These are phyloP conservation scores for Tichodroma muraria DNA, from an alignment of 2,113 vertebrate genomes.

Conservation along the genomic window DNA sequence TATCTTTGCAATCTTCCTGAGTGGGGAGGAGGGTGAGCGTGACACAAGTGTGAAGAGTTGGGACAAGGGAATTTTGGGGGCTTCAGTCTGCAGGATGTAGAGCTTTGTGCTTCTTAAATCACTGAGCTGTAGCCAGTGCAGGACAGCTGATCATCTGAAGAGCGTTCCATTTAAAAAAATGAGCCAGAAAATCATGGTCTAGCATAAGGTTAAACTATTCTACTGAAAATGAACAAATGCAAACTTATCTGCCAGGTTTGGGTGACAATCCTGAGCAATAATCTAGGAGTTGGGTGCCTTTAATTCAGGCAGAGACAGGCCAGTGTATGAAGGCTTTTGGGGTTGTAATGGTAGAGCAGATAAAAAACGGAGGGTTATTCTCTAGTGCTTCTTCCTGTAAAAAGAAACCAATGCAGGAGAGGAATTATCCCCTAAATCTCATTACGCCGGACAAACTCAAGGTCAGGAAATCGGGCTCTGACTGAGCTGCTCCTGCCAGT, in stretches of 20 bases:
- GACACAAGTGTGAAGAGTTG: rapidly evolving
- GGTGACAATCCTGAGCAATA: not conserved
- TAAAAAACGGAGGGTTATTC: not conserved
- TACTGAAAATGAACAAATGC: not conserved
- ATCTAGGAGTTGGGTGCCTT: not conserved
- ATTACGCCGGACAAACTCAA: not conserved
- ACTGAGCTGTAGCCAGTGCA: not conserved
- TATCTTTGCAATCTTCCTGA: not conserved
- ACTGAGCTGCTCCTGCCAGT: not conserved
- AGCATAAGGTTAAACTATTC: not conserved
- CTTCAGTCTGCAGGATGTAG: not conserved
- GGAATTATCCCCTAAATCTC: not conserved
- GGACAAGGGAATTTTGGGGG: too few species aligned
- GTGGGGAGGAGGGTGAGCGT: not conserved
- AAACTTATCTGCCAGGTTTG: not conserved
- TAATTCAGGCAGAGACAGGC: not conserved
- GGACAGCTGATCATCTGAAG: not conserved
- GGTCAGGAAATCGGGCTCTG: not conserved
- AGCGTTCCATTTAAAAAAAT: not conserved
- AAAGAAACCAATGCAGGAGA: not conserved
- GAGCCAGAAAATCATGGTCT: not conserved
- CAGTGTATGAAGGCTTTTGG: not conserved
- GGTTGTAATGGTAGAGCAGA: not conserved
- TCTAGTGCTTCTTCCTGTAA: not conserved
- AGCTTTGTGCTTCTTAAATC: not conserved